Percentiles rank a stretch among this genome's conserved stretches.
Conservation (phyloP, 2,888 invertebrate genomes). For the Eilema sororculum region DNA sequence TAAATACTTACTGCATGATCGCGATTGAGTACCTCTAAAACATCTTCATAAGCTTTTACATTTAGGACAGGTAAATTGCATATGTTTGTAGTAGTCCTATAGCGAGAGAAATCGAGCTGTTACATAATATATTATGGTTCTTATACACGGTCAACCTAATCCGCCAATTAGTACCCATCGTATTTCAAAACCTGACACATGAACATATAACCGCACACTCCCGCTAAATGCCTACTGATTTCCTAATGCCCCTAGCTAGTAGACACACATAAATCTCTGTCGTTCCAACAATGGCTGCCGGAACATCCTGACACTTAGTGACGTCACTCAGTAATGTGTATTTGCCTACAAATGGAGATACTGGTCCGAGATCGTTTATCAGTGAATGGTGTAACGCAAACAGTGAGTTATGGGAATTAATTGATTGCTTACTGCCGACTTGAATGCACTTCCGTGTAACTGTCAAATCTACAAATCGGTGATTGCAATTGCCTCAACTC, state of each 20-base stretch:
- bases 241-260: constrained; percentile 33
- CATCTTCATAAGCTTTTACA: too few relatives aligned
- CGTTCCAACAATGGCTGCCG: constrained; percentile 43
- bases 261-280: constrained; percentile 46
- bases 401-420: constrained; percentile 19
- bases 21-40: too few relatives aligned
- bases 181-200: constrained; percentile 4
- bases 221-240: constrained; percentile 34
- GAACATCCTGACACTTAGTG: constrained; percentile 43
- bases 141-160: background rate
- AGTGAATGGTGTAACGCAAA: constrained; percentile 5
- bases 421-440: constrained; percentile 5
- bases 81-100: too few relatives aligned
- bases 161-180: background rate
- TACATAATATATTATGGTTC: background rate
- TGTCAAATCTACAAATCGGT: background rate
- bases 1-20: too few relatives aligned
- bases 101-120: too few relatives aligned
- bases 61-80: too few relatives aligned
- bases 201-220: constrained; percentile 12
- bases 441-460: background rate
- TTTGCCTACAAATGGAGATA: constrained; percentile 36
- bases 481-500: background rate
- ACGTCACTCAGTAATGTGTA: constrained; percentile 44
- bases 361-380: constrained; percentile 22